These are phyloP conservation scores for Orthosia gothica DNA, from an alignment of 2,888 invertebrate genomes.

Conservation along the genomic window DNA sequence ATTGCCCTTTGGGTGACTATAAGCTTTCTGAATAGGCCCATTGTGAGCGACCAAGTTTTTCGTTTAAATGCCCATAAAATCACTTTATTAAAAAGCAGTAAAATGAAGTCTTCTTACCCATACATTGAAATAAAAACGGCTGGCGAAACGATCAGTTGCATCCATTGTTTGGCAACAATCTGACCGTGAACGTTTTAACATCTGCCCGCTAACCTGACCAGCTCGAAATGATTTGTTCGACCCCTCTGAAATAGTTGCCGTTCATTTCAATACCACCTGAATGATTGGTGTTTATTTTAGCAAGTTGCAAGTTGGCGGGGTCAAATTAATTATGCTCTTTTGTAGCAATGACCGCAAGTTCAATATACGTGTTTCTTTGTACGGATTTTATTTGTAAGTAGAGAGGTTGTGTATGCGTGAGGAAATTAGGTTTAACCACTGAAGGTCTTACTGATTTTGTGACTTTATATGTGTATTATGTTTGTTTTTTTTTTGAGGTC, in stretches of 20 bases:
- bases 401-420: background rate
- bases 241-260: conserved; percentile 24
- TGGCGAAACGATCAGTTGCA: conserved; percentile 46
- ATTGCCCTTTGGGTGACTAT: too few relatives aligned
- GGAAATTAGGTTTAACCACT: background rate
- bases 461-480: too few relatives aligned
- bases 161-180: conserved; percentile 42
- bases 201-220: conserved; percentile 47
- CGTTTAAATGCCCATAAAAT: too few relatives aligned
- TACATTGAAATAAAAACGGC: conserved; percentile 24
- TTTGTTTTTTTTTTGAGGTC: too few relatives aligned
- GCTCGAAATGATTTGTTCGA: conserved; percentile 52
- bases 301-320: conserved; percentile 36
- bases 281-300: conserved; percentile 28
- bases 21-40: too few relatives aligned
- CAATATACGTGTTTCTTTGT: background rate
- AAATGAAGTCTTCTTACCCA: background rate
- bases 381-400: too few relatives aligned
- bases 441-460: background rate
- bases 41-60: too few relatives aligned
- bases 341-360: conserved; percentile 29
- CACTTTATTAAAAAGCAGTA: too few relatives aligned
- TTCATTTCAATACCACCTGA: conserved; percentile 31
- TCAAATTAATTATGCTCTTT: conserved; percentile 38
- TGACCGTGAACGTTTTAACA: conserved; percentile 62